phyloP scores from a whole-genome alignment of 2,113 vertebrate species.

The Ptychochromis oligacanthus region DNA sequence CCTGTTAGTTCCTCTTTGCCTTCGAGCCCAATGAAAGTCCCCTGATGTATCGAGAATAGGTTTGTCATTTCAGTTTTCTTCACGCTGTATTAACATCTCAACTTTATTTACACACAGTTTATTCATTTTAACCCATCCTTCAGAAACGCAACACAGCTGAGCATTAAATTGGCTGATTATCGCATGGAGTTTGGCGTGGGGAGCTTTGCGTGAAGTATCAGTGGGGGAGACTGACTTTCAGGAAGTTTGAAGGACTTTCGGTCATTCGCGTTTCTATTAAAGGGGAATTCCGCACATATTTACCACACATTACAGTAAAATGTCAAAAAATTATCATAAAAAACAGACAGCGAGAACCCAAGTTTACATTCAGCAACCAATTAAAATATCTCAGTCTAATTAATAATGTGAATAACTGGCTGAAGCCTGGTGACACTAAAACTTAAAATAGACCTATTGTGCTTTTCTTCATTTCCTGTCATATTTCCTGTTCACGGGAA shows the following conservation, averaged over 20 bases:
- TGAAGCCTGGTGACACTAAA: not conserved
- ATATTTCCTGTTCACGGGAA: no score
- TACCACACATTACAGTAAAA: not conserved
- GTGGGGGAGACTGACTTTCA: not conserved
- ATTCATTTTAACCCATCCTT: not conserved
- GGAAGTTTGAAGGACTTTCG: constrained; percentile 13
- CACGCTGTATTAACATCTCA: not conserved
- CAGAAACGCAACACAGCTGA: not conserved
- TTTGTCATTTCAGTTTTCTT: accelerated
- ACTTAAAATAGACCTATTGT: accelerated
- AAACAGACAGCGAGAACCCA: not conserved
- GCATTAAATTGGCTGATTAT: not conserved
- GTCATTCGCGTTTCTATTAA: not conserved
- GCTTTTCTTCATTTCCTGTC: not conserved
- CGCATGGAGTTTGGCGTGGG: not conserved
- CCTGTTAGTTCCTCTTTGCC: not conserved
- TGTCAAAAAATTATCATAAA: not conserved
- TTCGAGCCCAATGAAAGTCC: not conserved
- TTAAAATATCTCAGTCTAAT: not conserved
- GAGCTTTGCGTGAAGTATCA: not conserved
- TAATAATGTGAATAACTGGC: not conserved
- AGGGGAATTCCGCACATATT: not conserved
- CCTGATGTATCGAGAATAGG: not conserved
- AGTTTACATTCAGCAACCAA: not conserved
- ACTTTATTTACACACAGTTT: not conserved